These are phyloP conservation scores for Coilia nasus DNA, from an alignment of 2,797 vertebrate species.

Conservation along the genomic window DNA sequence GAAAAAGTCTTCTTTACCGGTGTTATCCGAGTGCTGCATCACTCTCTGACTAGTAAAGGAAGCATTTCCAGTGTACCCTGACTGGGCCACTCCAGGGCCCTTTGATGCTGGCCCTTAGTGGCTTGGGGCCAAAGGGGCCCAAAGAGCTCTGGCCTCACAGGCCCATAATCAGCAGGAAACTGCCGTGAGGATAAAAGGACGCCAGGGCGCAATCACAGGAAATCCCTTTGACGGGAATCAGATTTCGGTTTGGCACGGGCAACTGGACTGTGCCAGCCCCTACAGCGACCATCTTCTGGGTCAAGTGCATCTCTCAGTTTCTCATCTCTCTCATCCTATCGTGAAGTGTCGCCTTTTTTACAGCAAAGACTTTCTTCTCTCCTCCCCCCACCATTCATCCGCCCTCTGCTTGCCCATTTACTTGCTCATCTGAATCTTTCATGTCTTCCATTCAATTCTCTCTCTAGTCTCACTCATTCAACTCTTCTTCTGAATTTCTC, in stretches of 20 bases:
- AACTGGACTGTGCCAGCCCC: background rate
- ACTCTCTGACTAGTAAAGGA: no score
- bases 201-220: background rate
- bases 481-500: background rate
- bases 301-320: background rate
- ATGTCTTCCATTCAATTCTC: no score
- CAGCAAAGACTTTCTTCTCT: background rate
- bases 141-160: background rate
- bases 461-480: no score
- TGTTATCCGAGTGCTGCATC: no score
- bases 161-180: background rate
- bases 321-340: background rate
- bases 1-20: no score
- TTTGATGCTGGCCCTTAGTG: no score
- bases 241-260: background rate
- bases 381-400: background rate
- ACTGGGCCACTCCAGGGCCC: no score
- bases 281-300: background rate
- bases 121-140: background rate
- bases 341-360: background rate
- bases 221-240: background rate
- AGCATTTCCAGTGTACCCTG: no score
- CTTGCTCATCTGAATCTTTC: no score
- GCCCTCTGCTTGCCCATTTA: background rate
- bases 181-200: background rate